Base-by-base conservation (phyloP, 1,140 invertebrate genomes). In the Listronotus bonariensis region DNA sequence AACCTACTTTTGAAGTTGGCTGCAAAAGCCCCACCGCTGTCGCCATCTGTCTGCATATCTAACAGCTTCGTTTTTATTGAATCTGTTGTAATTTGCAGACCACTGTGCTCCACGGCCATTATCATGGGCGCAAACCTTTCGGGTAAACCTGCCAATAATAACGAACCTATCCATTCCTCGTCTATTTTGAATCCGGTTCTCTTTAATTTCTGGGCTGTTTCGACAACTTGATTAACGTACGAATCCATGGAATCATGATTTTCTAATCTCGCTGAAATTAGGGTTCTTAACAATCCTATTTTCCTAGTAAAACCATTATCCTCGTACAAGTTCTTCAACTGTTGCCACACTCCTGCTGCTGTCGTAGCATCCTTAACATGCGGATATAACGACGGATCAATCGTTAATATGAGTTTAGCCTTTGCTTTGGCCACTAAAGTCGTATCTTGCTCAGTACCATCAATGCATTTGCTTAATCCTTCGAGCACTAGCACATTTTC, bases 61-160 rank as follows among this genome's bases (percentile, higher is more conserved):
- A 67, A 12, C 11, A 71, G 41, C 46, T 73, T 73, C 7, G 40
- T 34, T 54, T 72, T 72, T 15, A 71, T 68, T 14, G 54, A 11
- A 34, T 70, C 71, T 4, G 65, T 46, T 11, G 64, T 58, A 11
- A 71, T 70, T 40, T 12, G 9, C 5, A 65, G 58, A 17, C 66
- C 71, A 66, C 64, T 58, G 59, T 70, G 65, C 40, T 70, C 69
- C 6, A 79, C 70, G 3, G 67, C 76, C 76, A 78, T 78, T 11
- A 78, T 76, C 75, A 79, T 78, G 0, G 78, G 77, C 17, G 34
- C 20, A 70, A 55, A 79, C 53, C 68, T 65, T 46, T 77, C 72
- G 7, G 75, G 49, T 32, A 26, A 79, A 70, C 77, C 78, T 0
- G 76, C 73, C 20, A 79, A 59, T 11, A 80, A 26, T 11, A 78